Evolutionary conservation across 2,888 invertebrate genomes (phyloP).

Genomic region (Euplexia lucipara): DNA sequence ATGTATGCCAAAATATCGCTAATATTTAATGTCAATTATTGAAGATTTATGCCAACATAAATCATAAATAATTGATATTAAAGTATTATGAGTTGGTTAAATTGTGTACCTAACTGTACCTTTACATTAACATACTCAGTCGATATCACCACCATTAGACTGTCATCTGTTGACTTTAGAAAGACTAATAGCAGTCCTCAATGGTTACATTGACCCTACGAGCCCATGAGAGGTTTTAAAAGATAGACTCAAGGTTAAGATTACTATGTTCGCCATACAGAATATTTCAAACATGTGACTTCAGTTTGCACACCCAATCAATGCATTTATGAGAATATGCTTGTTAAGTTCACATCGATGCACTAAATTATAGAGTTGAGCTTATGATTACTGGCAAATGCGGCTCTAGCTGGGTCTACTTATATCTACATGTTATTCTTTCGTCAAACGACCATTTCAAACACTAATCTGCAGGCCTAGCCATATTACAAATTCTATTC

Average conservation of each 20-base stretch:
- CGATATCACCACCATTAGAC: conserved; percentile 23
- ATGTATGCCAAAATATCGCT: neutral
- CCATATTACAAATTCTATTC: too few relatives aligned
- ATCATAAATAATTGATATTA: conserved; percentile 17
- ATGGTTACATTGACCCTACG: conserved; percentile 17
- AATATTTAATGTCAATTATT: neutral
- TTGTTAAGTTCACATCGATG: too few relatives aligned
- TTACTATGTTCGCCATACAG: neutral
- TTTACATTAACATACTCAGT: conserved; percentile 22
- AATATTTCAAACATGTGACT: too few relatives aligned
- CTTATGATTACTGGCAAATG: too few relatives aligned
- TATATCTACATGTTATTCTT: too few relatives aligned
- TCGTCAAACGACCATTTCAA: too few relatives aligned
- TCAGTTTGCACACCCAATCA: too few relatives aligned
- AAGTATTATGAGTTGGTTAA: conserved; percentile 10
- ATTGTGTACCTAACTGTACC: conserved; percentile 10
- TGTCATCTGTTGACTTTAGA: conserved; percentile 18
- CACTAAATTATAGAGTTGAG: too few relatives aligned
- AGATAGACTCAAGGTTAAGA: conserved; percentile 1
- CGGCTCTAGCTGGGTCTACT: too few relatives aligned
- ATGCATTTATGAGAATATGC: too few relatives aligned
- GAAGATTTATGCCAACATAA: conserved; percentile 19
- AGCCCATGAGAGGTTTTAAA: conserved; percentile 9
- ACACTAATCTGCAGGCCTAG: too few relatives aligned
- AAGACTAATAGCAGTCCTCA: conserved; percentile 19